Percentiles rank a stretch among this genome's conserved stretches.
Conservation (phyloP, 1,140 invertebrate species). For the Ceratina japonica region DNA sequence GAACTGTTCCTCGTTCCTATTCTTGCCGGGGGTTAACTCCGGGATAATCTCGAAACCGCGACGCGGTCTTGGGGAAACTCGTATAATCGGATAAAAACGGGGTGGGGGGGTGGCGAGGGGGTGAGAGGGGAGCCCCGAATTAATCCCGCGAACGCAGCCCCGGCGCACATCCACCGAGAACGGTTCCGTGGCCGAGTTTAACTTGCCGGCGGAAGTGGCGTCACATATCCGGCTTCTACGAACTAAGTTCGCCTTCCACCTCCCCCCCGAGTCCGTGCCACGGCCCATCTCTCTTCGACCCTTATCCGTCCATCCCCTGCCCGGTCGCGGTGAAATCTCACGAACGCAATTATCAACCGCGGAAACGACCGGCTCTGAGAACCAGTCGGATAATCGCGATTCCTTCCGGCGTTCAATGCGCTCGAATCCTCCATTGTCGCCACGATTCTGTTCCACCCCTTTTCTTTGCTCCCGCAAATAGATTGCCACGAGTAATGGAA, state of each 20-base stretch:
- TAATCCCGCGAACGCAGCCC: slow-evolving; percentile 51
- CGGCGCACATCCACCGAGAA: slow-evolving; percentile 39
- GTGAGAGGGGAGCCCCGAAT: slow-evolving; percentile 38
- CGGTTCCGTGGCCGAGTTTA: slow-evolving; percentile 48
- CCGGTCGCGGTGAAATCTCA: slow-evolving; percentile 50
- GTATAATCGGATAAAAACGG: slow-evolving; percentile 64
- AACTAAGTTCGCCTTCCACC: slow-evolving; percentile 59
- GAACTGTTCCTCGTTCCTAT: slow-evolving; percentile 16
- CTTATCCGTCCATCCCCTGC: slow-evolving; percentile 24
- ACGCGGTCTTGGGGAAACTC: slow-evolving; percentile 48
- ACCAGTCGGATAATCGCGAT: slow-evolving; percentile 37
- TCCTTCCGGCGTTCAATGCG: slow-evolving; percentile 55
- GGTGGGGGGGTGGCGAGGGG: not conserved
- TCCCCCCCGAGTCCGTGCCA: slow-evolving; percentile 33
- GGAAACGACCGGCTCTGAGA: slow-evolving; percentile 43
- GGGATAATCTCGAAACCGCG: slow-evolving; percentile 52
- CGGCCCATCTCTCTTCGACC: slow-evolving; percentile 14
- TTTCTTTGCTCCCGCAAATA: not conserved
- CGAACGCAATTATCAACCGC: slow-evolving; percentile 69
- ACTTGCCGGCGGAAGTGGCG: slow-evolving; percentile 59
- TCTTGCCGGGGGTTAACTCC: slow-evolving; percentile 22
- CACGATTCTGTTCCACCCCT: slow-evolving; percentile 14
- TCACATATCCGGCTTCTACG: slow-evolving; percentile 64
- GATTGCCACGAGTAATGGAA: not conserved
- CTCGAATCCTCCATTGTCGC: not conserved